A percentile compares a stretch with the other conserved stretches of the same genome.
Conservation (phyloP, 2,113 vertebrate species). For the Pseudolaguvia tuberculata region DNA sequence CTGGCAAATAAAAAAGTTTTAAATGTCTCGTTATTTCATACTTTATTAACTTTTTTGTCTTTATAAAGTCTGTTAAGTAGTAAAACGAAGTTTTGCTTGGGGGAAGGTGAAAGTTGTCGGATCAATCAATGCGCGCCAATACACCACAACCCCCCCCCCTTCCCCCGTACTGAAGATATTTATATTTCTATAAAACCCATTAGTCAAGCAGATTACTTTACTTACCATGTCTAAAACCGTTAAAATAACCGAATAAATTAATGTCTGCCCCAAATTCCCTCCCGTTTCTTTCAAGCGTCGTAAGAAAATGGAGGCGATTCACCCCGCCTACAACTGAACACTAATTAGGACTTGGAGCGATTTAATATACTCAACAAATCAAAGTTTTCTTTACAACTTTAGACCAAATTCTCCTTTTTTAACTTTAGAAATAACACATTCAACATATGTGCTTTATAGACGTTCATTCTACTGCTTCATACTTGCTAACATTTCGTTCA, state of each 20-base stretch:
- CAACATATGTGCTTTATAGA: not conserved
- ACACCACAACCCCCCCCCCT: no score
- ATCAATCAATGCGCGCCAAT: no score
- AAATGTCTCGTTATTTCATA: not conserved
- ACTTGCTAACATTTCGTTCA: no score
- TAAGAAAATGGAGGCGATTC: not conserved
- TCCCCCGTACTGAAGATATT: not conserved
- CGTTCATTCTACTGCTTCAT: no score
- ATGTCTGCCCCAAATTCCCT: conserved; percentile 6
- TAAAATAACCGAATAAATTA: conserved; percentile 48
- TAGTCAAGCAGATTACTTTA: not conserved
- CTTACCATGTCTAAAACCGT: conserved; percentile 51
- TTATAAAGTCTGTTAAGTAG: no score
- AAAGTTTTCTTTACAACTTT: no score
- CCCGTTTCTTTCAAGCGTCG: not conserved
- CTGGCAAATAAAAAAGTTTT: not conserved
- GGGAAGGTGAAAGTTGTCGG: no score
- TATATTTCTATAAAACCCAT: not conserved
- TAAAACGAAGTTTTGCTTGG: no score
- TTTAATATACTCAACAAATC: not conserved
- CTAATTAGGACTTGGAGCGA: conserved; percentile 15
- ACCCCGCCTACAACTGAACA: conserved; percentile 22
- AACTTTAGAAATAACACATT: not conserved
- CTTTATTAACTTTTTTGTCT: no score
- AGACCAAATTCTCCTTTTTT: not conserved